Conservation (phyloP, 2,888 invertebrate genomes). For the Chrysina gloriosa region DNA sequence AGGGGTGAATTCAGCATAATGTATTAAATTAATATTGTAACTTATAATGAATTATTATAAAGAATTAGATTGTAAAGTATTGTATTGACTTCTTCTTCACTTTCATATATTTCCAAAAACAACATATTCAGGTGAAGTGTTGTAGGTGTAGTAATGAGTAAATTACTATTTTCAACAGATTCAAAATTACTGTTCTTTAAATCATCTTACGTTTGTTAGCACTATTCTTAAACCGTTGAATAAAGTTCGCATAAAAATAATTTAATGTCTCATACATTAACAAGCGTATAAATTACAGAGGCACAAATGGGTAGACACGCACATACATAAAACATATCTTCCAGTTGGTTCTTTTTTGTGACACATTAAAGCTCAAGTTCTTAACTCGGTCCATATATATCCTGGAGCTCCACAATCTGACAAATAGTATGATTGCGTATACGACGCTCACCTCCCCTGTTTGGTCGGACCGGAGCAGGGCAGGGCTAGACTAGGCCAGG, state of each 20-base stretch:
- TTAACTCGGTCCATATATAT: slow-evolving; percentile 41
- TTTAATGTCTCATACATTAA: slow-evolving; percentile 8
- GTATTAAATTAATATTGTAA: too few species aligned
- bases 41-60: too few species aligned
- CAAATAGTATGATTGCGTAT: slow-evolving; percentile 46
- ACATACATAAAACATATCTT: slow-evolving; percentile 35
- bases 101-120: too few species aligned
- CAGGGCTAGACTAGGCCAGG: background rate
- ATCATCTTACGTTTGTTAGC: background rate
- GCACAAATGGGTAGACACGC: slow-evolving; percentile 17
- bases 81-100: too few species aligned
- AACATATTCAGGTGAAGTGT: too few species aligned
- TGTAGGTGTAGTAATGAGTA: too few species aligned
- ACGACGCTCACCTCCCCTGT: slow-evolving; percentile 26
- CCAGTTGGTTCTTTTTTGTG: slow-evolving; percentile 33
- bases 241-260: slow-evolving; percentile 13
- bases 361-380: slow-evolving; percentile 40
- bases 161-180: too few species aligned
- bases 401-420: slow-evolving; percentile 38
- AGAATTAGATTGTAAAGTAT: too few species aligned
- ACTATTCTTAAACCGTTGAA: background rate
- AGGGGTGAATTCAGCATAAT: too few species aligned
- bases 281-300: slow-evolving; percentile 15
- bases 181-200: background rate
- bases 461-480: background rate